A percentile compares a stretch with the other conserved stretches of the same genome.
Evolutionary conservation across 1,140 invertebrate genomes (phyloP).

Genomic region (Diachasmimorpha longicaudata): DNA sequence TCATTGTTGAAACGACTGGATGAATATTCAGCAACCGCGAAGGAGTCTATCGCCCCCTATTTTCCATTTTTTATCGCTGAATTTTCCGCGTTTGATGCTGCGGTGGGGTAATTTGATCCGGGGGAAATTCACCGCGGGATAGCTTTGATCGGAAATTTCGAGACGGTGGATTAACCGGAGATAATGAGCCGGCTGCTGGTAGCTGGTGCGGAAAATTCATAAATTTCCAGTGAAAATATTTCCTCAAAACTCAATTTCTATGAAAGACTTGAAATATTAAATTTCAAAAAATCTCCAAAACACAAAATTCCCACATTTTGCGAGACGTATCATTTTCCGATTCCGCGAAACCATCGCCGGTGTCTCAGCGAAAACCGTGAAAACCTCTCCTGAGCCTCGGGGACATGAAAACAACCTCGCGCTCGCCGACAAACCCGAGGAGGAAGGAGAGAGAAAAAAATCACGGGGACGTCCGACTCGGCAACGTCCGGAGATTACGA

Average conservation of each 20-base stretch:
- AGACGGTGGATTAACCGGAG: constrained; percentile 25
- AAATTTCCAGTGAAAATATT: too few species aligned
- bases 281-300: too few species aligned
- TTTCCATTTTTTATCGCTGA: neutral
- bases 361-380: too few species aligned
- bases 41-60: neutral
- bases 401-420: too few species aligned
- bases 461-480: neutral
- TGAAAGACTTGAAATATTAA: constrained; percentile 6
- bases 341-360: too few species aligned
- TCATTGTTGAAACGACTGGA: neutral
- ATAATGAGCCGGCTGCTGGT: too few species aligned
- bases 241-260: too few species aligned
- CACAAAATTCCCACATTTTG: too few species aligned
- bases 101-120: neutral
- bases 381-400: too few species aligned
- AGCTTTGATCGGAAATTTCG: neutral
- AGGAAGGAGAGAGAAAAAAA: neutral
- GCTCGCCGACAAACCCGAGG: too few species aligned
- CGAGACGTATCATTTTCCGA: too few species aligned
- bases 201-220: too few species aligned
- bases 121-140: neutral
- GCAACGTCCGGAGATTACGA: constrained; percentile 7
- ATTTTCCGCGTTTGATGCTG: neutral
- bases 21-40: neutral